Evolutionary conservation across 2,888 invertebrate species (phyloP).

Genomic region (Uropetala carovei): DNA sequence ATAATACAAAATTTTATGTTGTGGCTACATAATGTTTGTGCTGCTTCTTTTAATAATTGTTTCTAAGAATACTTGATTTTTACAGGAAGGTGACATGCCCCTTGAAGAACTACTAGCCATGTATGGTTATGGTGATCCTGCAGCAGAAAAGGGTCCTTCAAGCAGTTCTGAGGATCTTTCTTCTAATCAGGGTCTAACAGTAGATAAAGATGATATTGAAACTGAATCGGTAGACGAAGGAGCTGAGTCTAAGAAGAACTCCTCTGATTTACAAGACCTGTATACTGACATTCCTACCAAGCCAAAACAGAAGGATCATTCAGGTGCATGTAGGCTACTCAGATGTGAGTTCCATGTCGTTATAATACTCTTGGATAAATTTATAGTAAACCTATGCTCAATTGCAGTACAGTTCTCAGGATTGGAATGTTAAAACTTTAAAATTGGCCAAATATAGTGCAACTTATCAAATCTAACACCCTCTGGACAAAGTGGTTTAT

Average conservation of each 20-base stretch:
- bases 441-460: too few species aligned
- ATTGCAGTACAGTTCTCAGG: too few species aligned
- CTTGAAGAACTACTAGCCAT: conserved; percentile 93
- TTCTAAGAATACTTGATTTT: conserved; percentile 23
- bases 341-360: conserved; percentile 74
- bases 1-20: too few species aligned
- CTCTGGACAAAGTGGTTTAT: too few species aligned
- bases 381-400: too few species aligned
- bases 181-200: conserved; percentile 68
- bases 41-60: not conserved
- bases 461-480: too few species aligned
- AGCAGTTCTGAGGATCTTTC: conserved; percentile 72
- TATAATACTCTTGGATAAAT: not conserved
- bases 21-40: not conserved
- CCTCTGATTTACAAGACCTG: conserved; percentile 78
- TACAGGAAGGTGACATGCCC: conserved; percentile 95
- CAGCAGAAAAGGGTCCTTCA: conserved; percentile 70
- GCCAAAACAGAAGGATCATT: conserved; percentile 67
- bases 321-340: conserved; percentile 75
- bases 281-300: conserved; percentile 76
- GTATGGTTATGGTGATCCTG: conserved; percentile 83
- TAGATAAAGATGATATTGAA: conserved; percentile 72
- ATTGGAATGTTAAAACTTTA: too few species aligned
- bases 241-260: conserved; percentile 74
- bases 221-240: conserved; percentile 74